Conservation (phyloP, 2,797 vertebrate species). For the Emys orbicularis region DNA sequence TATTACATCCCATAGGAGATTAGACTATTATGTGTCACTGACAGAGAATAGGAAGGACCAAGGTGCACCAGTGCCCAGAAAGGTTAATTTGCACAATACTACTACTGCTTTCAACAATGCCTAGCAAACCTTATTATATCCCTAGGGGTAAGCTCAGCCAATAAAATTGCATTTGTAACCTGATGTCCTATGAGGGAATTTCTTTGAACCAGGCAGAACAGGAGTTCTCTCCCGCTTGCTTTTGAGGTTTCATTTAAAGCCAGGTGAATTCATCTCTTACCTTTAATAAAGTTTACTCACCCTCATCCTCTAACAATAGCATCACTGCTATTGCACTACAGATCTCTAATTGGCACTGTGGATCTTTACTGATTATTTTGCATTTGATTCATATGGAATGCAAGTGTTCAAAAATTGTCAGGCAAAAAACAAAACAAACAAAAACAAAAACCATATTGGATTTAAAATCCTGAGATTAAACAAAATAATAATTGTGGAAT, state of each 20-base stretch:
- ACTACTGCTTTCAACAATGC: not conserved
- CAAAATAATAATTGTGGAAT: not conserved
- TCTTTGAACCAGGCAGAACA: not conserved
- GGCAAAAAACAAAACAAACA: too few relatives aligned
- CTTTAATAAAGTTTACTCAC: not conserved
- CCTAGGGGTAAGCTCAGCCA: not conserved
- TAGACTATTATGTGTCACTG: not conserved
- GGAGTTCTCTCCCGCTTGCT: not conserved
- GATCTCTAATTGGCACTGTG: not conserved
- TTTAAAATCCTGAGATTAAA: not conserved
- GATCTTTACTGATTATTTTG: not conserved
- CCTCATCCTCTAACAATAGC: not conserved
- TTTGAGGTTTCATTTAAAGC: not conserved
- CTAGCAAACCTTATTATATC: not conserved
- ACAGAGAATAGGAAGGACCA: not conserved
- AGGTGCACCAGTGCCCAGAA: not conserved
- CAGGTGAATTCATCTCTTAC: not conserved
- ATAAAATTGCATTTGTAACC: not conserved
- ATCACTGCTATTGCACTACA: not conserved
- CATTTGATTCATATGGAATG: not conserved
- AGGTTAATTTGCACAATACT: not conserved
- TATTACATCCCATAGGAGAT: not conserved
- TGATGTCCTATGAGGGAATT: not conserved
- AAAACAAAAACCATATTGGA: not conserved
- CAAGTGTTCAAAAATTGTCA: not conserved